phyloP scores from a whole-genome alignment of 2,888 invertebrate genomes.

The Yponomeuta sedellus region DNA sequence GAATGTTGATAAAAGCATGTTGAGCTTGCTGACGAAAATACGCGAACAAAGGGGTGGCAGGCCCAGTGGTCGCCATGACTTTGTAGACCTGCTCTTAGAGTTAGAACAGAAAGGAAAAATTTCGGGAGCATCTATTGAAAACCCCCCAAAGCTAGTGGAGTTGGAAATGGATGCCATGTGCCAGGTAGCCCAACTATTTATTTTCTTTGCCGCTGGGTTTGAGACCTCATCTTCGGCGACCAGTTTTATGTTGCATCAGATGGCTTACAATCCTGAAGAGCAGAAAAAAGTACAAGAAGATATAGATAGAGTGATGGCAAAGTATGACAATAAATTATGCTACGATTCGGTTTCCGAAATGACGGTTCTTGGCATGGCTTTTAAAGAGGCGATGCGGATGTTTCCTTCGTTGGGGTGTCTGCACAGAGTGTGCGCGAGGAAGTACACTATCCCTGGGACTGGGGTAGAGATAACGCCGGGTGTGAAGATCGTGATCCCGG shows the following conservation, averaged over 20 bases:
- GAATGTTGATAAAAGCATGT: constrained; percentile 23
- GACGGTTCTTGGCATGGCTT: constrained; percentile 24
- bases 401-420: constrained; percentile 24
- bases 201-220: constrained; percentile 41
- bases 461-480: constrained; percentile 21
- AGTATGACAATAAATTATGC: constrained; percentile 22
- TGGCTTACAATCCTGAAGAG: constrained; percentile 34
- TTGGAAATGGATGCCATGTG: constrained; percentile 45
- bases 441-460: constrained; percentile 22
- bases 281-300: constrained; percentile 34
- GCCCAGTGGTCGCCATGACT: constrained; percentile 56
- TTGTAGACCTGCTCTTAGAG: constrained; percentile 59
- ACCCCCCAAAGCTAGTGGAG: constrained; percentile 43
- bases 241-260: constrained; percentile 36
- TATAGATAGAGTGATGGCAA: constrained; percentile 26
- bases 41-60: constrained; percentile 47
- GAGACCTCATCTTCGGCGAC: constrained; percentile 36
- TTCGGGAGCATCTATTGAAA: constrained; percentile 54
- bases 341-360: constrained; percentile 24
- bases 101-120: constrained; percentile 54
- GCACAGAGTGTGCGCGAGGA: constrained; percentile 22
- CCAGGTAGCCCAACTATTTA: constrained; percentile 55
- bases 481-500: constrained; percentile 21
- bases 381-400: constrained; percentile 28
- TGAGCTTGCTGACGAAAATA: constrained; percentile 44